Evolutionary conservation across 2,888 invertebrate genomes (phyloP).

Genomic region (Ryuthela nishihirai): DNA sequence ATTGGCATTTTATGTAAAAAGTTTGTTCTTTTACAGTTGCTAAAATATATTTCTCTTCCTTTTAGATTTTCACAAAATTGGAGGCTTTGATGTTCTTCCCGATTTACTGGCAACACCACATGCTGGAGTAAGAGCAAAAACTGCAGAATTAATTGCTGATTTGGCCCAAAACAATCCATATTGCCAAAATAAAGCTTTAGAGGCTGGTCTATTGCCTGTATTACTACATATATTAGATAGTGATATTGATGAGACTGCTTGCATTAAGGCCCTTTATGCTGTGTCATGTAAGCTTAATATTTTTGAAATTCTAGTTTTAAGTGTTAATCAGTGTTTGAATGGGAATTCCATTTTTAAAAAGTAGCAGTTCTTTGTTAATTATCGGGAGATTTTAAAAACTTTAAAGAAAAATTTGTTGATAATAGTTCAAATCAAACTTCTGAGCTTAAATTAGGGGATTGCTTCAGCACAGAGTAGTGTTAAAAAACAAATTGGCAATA

Average conservation of each 20-base stretch:
- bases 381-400: too few relatives aligned
- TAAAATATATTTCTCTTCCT: constrained; percentile 24
- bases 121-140: constrained; percentile 60
- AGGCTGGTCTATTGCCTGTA: constrained; percentile 62
- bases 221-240: constrained; percentile 60
- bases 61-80: constrained; percentile 76
- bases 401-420: too few relatives aligned
- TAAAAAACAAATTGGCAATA: too few relatives aligned
- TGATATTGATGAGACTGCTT: constrained; percentile 58
- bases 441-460: too few relatives aligned
- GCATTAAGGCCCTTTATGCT: constrained; percentile 70
- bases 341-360: too few relatives aligned
- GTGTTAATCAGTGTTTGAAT: too few relatives aligned
- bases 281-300: constrained; percentile 60
- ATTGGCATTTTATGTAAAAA: too few relatives aligned
- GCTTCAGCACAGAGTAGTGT: too few relatives aligned
- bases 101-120: constrained; percentile 63
- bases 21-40: too few relatives aligned
- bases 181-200: constrained; percentile 67
- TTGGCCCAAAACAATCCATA: constrained; percentile 80
- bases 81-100: constrained; percentile 70
- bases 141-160: constrained; percentile 69
- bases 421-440: too few relatives aligned
- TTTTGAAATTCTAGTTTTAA: too few relatives aligned
- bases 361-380: too few relatives aligned